Evolutionary conservation across 2,888 invertebrate genomes (phyloP).

Genomic region (Chymomyza caudatula): DNA sequence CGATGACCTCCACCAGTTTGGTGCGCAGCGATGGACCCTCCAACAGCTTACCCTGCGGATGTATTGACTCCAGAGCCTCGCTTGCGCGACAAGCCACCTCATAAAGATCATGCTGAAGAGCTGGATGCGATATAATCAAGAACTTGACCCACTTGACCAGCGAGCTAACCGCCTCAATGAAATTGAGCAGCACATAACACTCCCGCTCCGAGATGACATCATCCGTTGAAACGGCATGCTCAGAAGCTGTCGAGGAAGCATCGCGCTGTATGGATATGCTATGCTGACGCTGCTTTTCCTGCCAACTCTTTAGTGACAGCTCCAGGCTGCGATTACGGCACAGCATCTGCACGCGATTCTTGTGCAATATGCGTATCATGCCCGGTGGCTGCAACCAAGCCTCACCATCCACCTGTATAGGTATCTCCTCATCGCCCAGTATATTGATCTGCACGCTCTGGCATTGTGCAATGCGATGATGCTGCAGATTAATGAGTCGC

Average conservation of each 20-base stretch:
- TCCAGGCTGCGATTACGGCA: slow-evolving; percentile 94
- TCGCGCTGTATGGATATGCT: slow-evolving; percentile 79
- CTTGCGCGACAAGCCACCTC: slow-evolving; percentile 86
- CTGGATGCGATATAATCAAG: slow-evolving; percentile 83
- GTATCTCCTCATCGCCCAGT: slow-evolving; percentile 93
- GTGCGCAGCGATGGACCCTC: slow-evolving; percentile 87
- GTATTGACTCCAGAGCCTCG: slow-evolving; percentile 85
- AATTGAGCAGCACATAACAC: slow-evolving; percentile 81
- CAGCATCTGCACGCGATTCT: slow-evolving; percentile 97
- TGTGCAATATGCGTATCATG: slow-evolving; percentile 96
- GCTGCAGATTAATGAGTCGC: slow-evolving; percentile 94
- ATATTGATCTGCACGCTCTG: slow-evolving; percentile 97
- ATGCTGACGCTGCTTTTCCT: slow-evolving; percentile 87
- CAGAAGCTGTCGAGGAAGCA: slow-evolving; percentile 77
- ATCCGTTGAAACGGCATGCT: slow-evolving; percentile 76
- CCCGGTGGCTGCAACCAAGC: slow-evolving; percentile 99
- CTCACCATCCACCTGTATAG: slow-evolving; percentile 97
- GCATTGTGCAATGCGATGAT: slow-evolving; percentile 98
- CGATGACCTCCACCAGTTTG: slow-evolving; percentile 83
- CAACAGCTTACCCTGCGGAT: slow-evolving; percentile 88
- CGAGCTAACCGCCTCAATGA: slow-evolving; percentile 90
- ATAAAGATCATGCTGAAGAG: slow-evolving; percentile 86
- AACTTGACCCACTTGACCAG: slow-evolving; percentile 91
- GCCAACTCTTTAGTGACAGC: slow-evolving; percentile 92
- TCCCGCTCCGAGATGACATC: slow-evolving; percentile 79